A percentile compares a stretch with the other conserved stretches of the same genome.
These are phyloP conservation scores for Meganola albula DNA, from an alignment of 2,888 invertebrate genomes.

Conservation along the genomic window DNA sequence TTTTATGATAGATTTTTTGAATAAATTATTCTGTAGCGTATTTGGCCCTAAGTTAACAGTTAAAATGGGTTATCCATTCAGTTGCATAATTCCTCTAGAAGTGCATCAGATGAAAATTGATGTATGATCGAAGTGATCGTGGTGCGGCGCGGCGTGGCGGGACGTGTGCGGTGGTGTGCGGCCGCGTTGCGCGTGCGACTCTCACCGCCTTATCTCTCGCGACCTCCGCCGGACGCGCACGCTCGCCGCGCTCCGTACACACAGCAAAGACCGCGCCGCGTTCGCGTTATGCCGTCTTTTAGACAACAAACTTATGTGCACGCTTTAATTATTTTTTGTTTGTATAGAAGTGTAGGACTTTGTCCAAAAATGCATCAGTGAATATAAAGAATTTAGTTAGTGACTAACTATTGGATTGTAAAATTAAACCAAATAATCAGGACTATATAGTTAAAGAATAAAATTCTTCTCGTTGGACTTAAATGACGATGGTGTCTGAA, in stretches of 20 bases:
- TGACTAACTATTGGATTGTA: constrained; percentile 24
- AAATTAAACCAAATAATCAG: constrained; percentile 12
- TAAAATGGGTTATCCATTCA: constrained; percentile 60
- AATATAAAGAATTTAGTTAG: constrained; percentile 30
- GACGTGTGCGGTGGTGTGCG: constrained; percentile 49
- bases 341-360: constrained; percentile 51
- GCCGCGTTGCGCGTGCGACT: constrained; percentile 65
- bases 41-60: constrained; percentile 26
- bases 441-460: constrained; percentile 20
- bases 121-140: constrained; percentile 61
- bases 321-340: constrained; percentile 49
- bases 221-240: constrained; percentile 76
- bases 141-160: constrained; percentile 50
- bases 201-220: constrained; percentile 77
- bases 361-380: constrained; percentile 59
- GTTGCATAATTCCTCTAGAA: constrained; percentile 64
- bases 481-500: constrained; percentile 79
- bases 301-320: constrained; percentile 56
- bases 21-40: too few species aligned
- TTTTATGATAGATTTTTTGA: too few species aligned
- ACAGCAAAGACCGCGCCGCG: constrained; percentile 45
- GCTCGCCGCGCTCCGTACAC: constrained; percentile 52
- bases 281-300: constrained; percentile 63
- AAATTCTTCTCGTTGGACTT: constrained; percentile 30
- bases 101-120: constrained; percentile 67